Evolutionary conservation across 2,888 invertebrate species (phyloP).

Genomic region (Brassicogethes aeneus): DNA sequence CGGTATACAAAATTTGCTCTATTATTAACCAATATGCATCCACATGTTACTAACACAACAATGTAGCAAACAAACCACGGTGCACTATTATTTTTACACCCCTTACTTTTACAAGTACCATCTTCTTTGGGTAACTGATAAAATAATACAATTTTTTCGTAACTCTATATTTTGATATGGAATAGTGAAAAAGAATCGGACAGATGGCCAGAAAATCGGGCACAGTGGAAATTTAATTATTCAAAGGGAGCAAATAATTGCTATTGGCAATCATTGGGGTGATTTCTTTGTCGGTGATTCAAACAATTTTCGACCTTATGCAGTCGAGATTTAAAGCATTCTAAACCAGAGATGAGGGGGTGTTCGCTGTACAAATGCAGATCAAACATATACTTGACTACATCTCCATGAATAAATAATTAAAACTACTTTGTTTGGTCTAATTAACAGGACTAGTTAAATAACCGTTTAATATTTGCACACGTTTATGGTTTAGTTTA

Average conservation of each 20-base stretch:
- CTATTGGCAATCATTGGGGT: constrained; percentile 34
- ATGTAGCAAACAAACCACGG: background rate
- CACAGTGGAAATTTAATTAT: constrained; percentile 42
- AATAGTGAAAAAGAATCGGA: constrained; percentile 19
- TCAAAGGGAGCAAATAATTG: constrained; percentile 45
- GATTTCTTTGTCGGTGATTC: constrained; percentile 18
- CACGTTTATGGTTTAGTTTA: background rate
- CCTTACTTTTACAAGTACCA: background rate
- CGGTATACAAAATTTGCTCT: background rate
- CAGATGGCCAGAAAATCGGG: constrained; percentile 41
- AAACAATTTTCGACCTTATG: constrained; percentile 22
- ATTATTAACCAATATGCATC: background rate
- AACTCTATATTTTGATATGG: constrained; percentile 29
- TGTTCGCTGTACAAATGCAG: constrained; percentile 24
- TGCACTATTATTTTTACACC: background rate
- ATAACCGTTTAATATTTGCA: constrained; percentile 6
- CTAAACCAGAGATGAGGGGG: constrained; percentile 20
- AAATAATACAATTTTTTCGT: constrained; percentile 22
- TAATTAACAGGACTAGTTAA: constrained; percentile 18
- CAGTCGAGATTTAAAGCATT: constrained; percentile 12
- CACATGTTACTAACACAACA: background rate
- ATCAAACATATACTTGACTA: constrained; percentile 37
- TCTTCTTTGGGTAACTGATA: constrained; percentile 7
- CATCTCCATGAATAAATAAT: constrained; percentile 37
- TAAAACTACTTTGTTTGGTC: constrained; percentile 16